Percentiles rank a stretch among this genome's conserved stretches.
phyloP scores from a whole-genome alignment of 2,113 vertebrate genomes.

The Terrapene triunguis region DNA sequence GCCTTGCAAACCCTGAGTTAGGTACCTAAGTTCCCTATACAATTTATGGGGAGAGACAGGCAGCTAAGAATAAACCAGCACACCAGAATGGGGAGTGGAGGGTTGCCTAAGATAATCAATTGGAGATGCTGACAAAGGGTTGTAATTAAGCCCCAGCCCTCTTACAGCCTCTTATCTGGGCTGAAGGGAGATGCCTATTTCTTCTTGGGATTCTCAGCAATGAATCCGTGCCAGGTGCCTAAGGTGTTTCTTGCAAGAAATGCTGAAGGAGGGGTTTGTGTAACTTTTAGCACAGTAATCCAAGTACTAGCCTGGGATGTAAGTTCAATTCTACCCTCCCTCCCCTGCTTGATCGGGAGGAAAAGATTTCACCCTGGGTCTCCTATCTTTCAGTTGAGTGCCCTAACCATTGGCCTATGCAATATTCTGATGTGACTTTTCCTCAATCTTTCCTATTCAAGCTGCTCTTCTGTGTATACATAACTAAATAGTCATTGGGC shows the following conservation, averaged over 20 bases:
- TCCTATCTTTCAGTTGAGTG: not conserved
- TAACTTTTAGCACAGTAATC: not conserved
- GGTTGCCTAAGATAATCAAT: not conserved
- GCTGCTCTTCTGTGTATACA: not conserved
- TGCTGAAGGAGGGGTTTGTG: not conserved
- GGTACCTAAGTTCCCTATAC: not conserved
- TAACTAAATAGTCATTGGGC: not conserved
- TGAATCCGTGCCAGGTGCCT: not conserved
- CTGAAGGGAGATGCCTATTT: not conserved
- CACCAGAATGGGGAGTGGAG: not conserved
- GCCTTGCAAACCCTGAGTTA: not conserved
- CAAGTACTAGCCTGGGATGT: not conserved
- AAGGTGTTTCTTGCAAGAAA: not conserved
- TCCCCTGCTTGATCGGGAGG: not conserved
- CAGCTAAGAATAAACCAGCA: not conserved
- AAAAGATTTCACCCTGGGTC: not conserved
- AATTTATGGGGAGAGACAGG: not conserved
- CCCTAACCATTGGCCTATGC: not conserved
- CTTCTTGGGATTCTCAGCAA: not conserved
- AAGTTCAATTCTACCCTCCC: not conserved
- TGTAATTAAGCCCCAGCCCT: not conserved
- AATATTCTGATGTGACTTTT: not conserved
- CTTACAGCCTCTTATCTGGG: not conserved
- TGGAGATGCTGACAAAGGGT: not conserved
- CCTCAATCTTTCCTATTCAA: not conserved